A percentile compares a stretch with the other conserved stretches of the same genome.
phyloP scores from a whole-genome alignment of 2,888 invertebrate genomes.

The Ichneumon xanthorius region DNA sequence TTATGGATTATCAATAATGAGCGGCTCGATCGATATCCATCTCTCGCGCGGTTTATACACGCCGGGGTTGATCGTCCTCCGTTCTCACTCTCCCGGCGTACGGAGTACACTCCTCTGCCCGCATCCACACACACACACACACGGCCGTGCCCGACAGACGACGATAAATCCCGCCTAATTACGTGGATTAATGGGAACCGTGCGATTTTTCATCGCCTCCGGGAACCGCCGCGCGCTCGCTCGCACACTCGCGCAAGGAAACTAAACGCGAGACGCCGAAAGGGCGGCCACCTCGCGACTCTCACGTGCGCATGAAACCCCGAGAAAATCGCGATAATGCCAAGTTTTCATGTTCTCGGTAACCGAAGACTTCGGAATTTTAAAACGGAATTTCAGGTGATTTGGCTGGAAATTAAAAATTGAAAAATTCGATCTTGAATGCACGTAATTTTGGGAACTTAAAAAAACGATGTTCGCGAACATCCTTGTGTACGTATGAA shows the following conservation, averaged over 20 bases:
- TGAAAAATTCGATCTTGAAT: no score
- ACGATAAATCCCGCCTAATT: constrained; percentile 83
- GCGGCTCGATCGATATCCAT: constrained; percentile 79
- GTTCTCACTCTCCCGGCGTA: constrained; percentile 22
- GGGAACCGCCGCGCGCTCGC: constrained; percentile 59
- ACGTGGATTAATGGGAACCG: constrained; percentile 80
- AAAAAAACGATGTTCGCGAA: no score
- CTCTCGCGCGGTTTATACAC: constrained; percentile 64
- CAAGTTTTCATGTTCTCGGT: neutral
- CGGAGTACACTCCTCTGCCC: constrained; percentile 8
- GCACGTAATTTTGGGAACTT: no score
- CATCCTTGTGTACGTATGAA: neutral
- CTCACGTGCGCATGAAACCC: constrained; percentile 36
- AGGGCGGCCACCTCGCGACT: constrained; percentile 36
- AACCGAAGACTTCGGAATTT: constrained; percentile 4
- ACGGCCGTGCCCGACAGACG: constrained; percentile 48
- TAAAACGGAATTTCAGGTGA: no score
- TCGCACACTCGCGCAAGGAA: constrained; percentile 8
- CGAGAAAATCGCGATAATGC: constrained; percentile 39
- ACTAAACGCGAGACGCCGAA: constrained; percentile 37
- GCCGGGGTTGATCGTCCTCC: constrained; percentile 57
- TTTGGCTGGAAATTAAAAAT: no score
- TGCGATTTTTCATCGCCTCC: constrained; percentile 74
- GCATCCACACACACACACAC: neutral
- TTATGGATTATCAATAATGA: constrained; percentile 84